These are phyloP conservation scores for Diadumene lineata DNA, from an alignment of 92 coral and sea anemone genomes.

Conservation along the genomic window DNA sequence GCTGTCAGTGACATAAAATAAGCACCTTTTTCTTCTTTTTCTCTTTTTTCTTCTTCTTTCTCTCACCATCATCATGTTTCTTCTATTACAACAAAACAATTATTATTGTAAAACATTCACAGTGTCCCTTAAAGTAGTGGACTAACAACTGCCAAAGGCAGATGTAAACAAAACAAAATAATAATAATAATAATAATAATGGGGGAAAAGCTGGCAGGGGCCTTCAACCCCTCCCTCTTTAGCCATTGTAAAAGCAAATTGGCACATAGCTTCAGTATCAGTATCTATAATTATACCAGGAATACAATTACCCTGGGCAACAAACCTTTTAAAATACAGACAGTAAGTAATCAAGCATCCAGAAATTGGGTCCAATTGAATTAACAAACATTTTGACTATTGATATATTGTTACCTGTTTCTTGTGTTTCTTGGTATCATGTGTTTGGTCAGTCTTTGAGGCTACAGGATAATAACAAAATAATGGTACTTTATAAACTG, in stretches of 20 bases:
- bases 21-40: conserved; percentile 79
- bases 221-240: too few relatives aligned
- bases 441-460: conserved; percentile 60
- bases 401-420: conserved; percentile 77
- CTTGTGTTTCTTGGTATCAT: conserved; percentile 80
- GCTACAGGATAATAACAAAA: not conserved
- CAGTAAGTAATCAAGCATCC: not conserved
- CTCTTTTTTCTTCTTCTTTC: conserved; percentile 75
- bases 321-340: not conserved
- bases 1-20: not conserved
- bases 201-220: too few relatives aligned
- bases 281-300: too few relatives aligned
- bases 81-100: conserved; percentile 37
- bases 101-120: not conserved
- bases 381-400: too few relatives aligned
- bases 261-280: too few relatives aligned
- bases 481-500: not conserved
- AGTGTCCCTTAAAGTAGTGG: not conserved
- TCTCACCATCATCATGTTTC: conserved; percentile 83
- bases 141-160: not conserved
- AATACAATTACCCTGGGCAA: too few relatives aligned
- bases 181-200: too few relatives aligned
- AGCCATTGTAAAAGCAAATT: too few relatives aligned
- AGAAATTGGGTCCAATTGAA: not conserved
- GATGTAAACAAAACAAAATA: too few relatives aligned